A percentile compares a stretch with the other conserved stretches of the same genome.
These are phyloP conservation scores for Odontothrips loti DNA, from an alignment of 2,888 invertebrate species.

Conservation along the genomic window DNA sequence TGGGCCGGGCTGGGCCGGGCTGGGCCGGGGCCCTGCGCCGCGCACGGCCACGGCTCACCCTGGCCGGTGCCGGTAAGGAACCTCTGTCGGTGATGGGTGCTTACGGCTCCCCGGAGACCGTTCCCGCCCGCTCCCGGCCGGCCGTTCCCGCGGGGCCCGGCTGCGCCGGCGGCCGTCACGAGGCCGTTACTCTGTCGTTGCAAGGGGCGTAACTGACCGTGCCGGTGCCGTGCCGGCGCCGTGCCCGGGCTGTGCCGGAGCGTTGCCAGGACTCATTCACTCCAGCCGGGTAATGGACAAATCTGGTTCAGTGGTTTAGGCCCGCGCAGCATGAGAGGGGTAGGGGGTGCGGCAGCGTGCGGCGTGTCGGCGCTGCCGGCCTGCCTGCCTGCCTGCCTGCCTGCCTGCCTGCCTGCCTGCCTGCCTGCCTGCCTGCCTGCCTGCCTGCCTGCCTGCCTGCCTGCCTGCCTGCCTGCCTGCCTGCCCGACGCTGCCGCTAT, in stretches of 20 bases:
- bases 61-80: background rate
- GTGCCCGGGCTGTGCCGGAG: too few relatives aligned
- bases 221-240: too few relatives aligned
- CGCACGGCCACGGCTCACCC: too few relatives aligned
- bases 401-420: background rate
- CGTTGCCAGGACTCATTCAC: background rate
- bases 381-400: background rate
- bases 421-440: background rate
- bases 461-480: background rate
- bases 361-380: background rate
- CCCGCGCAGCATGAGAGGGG: background rate
- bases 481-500: too few relatives aligned
- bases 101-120: background rate
- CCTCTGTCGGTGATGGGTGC: background rate
- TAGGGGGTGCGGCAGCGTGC: too few relatives aligned
- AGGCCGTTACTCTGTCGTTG: background rate
- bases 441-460: background rate
- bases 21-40: background rate
- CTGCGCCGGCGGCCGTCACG: background rate
- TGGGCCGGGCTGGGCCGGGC: background rate
- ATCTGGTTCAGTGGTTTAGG: background rate
- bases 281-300: background rate
- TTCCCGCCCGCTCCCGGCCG: too few relatives aligned
- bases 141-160: background rate
- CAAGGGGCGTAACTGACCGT: conserved; percentile 6